Evolutionary conservation across 2,797 vertebrate species (phyloP).

Genomic region (Podargus strigoides): DNA sequence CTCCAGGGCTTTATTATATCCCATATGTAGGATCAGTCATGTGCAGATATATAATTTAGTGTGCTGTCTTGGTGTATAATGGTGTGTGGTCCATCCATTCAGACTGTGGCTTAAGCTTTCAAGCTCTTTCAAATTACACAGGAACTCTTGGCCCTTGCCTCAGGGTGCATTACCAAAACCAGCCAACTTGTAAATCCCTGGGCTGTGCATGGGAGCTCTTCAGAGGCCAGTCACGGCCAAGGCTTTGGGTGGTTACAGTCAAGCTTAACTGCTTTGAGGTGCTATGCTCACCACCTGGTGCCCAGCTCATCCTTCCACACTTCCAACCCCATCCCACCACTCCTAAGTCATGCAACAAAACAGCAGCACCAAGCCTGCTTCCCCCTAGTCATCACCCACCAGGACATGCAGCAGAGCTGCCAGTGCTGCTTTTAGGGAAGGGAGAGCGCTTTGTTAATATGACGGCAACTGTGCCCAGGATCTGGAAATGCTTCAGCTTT

Average conservation of each 20-base stretch:
- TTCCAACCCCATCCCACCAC: not conserved
- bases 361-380: not conserved
- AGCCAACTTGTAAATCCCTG: not conserved
- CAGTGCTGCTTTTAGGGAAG: not conserved
- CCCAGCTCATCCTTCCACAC: not conserved
- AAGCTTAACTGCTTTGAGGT: not conserved
- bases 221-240: not conserved
- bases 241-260: not conserved
- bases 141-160: not conserved
- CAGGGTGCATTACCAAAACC: not conserved
- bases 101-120: not conserved
- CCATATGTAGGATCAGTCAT: not conserved
- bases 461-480: not conserved
- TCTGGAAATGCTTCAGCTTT: not conserved
- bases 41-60: not conserved
- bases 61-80: not conserved
- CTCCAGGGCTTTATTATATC: not conserved
- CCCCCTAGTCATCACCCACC: not conserved
- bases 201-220: not conserved
- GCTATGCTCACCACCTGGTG: not conserved
- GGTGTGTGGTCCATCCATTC: not conserved
- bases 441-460: rapidly evolving
- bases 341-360: not conserved
- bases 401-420: not conserved
- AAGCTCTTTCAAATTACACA: not conserved